Conservation (phyloP, 2,797 vertebrate genomes). For the Poeciliopsis paucimaculata region DNA sequence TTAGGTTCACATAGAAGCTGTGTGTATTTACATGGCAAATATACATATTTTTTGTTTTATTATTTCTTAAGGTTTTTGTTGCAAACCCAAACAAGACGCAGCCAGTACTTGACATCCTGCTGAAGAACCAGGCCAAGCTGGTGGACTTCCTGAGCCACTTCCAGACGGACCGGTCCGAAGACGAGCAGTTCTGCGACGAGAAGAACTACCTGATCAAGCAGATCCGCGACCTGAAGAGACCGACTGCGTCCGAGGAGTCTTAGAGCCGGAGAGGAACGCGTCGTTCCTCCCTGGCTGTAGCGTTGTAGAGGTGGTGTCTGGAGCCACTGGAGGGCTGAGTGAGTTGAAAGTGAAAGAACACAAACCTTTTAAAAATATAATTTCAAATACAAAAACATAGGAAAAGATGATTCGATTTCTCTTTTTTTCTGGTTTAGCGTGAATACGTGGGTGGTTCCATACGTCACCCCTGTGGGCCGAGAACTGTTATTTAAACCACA, state of each 20-base stretch:
- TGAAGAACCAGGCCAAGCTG: constrained; percentile 87
- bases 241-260: constrained; percentile 75
- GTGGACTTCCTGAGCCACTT: constrained; percentile 86
- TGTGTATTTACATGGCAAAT: not conserved
- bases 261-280: constrained; percentile 28
- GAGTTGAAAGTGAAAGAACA: constrained; percentile 9
- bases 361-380: constrained; percentile 56
- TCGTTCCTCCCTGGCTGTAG: constrained; percentile 41
- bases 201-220: constrained; percentile 88
- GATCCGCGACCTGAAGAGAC: constrained; percentile 85
- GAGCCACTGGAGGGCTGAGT: constrained; percentile 39
- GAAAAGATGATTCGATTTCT: constrained; percentile 56
- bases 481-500: constrained; percentile 72
- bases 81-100: constrained; percentile 87
- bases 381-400: constrained; percentile 66
- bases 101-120: constrained; percentile 85
- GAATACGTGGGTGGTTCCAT: constrained; percentile 57
- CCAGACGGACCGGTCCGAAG: constrained; percentile 84
- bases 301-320: constrained; percentile 46
- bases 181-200: constrained; percentile 88
- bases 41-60: too few relatives aligned
- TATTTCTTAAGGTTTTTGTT: constrained; percentile 79
- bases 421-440: constrained; percentile 55
- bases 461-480: constrained; percentile 64
- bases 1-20: not conserved